Conservation (phyloP, 1,140 invertebrate genomes). For the Colletes latitarsis region DNA sequence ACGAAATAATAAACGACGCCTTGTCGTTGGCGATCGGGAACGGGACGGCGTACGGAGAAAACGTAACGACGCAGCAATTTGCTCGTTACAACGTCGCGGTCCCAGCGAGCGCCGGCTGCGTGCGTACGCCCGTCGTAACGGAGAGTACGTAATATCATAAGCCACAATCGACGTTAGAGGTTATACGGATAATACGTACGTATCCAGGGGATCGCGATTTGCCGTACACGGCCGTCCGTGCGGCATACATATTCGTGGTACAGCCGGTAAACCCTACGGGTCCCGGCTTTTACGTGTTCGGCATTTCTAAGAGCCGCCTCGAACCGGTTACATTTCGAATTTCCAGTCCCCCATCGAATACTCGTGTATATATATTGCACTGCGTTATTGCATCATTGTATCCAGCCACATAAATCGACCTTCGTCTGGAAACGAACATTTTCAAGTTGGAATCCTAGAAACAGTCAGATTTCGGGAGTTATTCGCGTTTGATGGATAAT, state of each 20-base stretch:
- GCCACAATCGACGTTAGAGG: constrained; percentile 66
- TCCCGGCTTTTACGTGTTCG: constrained; percentile 73
- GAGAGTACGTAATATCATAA: constrained; percentile 59
- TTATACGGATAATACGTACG: constrained; percentile 65
- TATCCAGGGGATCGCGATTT: constrained; percentile 69
- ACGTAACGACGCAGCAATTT: constrained; percentile 64
- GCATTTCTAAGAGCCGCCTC: constrained; percentile 69
- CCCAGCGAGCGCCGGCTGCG: background rate
- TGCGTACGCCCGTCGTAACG: constrained; percentile 39
- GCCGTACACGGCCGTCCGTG: constrained; percentile 62
- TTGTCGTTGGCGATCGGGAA: background rate
- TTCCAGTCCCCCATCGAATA: constrained; percentile 60
- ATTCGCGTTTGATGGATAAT: too few species aligned
- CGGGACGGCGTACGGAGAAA: constrained; percentile 33
- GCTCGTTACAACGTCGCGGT: constrained; percentile 47
- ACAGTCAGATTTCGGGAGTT: too few species aligned
- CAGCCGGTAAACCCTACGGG: constrained; percentile 68
- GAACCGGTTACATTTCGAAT: constrained; percentile 70
- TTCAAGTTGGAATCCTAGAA: background rate
- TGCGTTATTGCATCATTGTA: constrained; percentile 43
- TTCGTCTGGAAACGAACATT: background rate
- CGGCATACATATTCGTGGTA: constrained; percentile 68
- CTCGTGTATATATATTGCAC: constrained; percentile 5
- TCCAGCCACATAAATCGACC: constrained; percentile 28
- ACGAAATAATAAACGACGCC: constrained; percentile 36